Evolutionary conservation across 1,140 invertebrate genomes (phyloP), one percentile per base, ranked within the genome.

Genomic region (Heliconius hewitsoni): DNA sequence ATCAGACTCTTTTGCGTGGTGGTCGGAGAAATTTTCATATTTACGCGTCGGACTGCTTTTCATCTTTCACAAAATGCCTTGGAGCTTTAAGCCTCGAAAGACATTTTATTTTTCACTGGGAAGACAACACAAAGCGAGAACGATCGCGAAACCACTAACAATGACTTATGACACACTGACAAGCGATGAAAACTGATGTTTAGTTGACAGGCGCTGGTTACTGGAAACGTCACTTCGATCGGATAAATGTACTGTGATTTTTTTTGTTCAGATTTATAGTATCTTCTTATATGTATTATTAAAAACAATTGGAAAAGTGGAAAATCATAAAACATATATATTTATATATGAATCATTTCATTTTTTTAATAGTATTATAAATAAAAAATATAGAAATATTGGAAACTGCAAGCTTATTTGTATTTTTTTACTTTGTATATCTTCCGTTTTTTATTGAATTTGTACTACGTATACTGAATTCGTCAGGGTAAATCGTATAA

Each of bases 21-120:
- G 90, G 81, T 94, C 93, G 80, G 93, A 89, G 82, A 94, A 93
- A 89, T 91, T 91, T 70, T 95, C 94, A 95, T 95, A 95, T 94
- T 95, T 94, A 84, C 90, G 93, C 71, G 89, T 91, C 74, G 94
- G 94, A 84, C 94, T 95, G 87, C 89, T 95, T 95, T 93, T 95
- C 94, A 95, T 95, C 87, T 91, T 94, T 92, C 85, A 91, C 86
- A 86, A 86, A 85, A 88, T 87, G 85, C 84, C 82, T 86, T 83
- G 74, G 77, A 85, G 85, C 81, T 89, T 76, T 91, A 93, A 78
- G 87, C 91, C 79, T 87, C 86, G 83, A 92, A 84, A 88, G 83
- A 90, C 92, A 94, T 93, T 90, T 92, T 92, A 90, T 92, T 92
- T 80, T 19, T 83, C 85, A 84, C 85, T 81, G 78, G 87, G 83